Percentiles rank a stretch among this genome's conserved stretches.
Conservation (phyloP, 2,113 vertebrate species). For the Tringa solitaria region DNA sequence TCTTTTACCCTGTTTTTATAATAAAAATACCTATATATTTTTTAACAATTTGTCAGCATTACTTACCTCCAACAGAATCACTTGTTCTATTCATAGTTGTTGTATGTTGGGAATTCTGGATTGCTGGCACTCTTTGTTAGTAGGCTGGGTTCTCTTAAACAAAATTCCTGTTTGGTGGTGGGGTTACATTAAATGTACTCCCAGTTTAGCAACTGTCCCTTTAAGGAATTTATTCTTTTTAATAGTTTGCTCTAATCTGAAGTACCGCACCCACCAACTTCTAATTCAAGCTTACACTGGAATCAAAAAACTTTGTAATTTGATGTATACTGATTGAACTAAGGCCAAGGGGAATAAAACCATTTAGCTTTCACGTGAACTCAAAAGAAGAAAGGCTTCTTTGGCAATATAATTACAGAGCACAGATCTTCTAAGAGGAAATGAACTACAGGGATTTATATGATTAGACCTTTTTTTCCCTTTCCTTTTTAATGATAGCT, state of each 20-base stretch:
- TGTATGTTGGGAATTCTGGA: not conserved
- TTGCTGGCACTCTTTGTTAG: not conserved
- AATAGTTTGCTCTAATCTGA: not conserved
- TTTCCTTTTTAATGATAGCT: not conserved
- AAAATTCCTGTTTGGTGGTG: not conserved
- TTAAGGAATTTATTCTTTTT: not conserved
- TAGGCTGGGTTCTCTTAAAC: not conserved
- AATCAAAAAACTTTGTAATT: not conserved
- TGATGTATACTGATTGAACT: not conserved
- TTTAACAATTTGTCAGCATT: not conserved
- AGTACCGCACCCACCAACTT: not conserved
- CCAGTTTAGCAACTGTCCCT: not conserved
- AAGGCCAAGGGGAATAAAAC: slow-evolving; percentile 43
- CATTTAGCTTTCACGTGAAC: slow-evolving; percentile 23
- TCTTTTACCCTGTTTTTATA: not conserved
- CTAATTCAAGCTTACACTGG: not conserved
- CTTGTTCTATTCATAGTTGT: not conserved
- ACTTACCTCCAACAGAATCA: not conserved
- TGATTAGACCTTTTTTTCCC: not conserved
- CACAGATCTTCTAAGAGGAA: slow-evolving; percentile 42
- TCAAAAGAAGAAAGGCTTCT: slow-evolving; percentile 28
- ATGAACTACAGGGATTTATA: slow-evolving; percentile 34
- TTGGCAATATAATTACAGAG: slow-evolving; percentile 44
- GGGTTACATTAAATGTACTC: not conserved
- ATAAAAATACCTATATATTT: not conserved